Evolutionary conservation across 1,140 invertebrate species (phyloP), one percentile per base, ranked within the genome.

Genomic region (Drosophila parabipectinata): DNA sequence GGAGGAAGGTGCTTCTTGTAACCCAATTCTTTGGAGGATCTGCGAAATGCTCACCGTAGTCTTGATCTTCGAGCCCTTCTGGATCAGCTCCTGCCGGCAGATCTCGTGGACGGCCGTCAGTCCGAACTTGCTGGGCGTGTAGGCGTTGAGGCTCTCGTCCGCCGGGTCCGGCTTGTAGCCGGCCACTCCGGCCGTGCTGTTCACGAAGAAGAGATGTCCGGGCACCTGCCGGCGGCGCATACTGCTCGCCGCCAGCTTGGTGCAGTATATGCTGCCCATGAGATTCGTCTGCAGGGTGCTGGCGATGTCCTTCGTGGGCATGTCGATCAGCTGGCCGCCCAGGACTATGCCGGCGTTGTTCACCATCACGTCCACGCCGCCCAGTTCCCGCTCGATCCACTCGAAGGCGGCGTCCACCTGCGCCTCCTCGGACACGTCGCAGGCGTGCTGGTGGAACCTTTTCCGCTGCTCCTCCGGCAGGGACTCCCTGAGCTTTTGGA

Each of bases 191-290:
- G 92, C 92, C 12, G 94, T 77, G 69, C 94, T 96, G 91, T 95
- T 96, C 9, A 97, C 93, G 56, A 96, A 94, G 54, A 97, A 93
- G 51, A 97, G 93, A 59, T 96, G 95, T 0, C 96, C 96, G 45
- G 94, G 91, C 21, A 95, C 92, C 1, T 93, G 92, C 4, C 94
- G 92, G 57, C 94, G 93, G 48, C 85, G 93, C 96, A 97, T 97
- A 0, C 94, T 94, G 28, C 94, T 93, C 1, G 96, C 85, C 1
- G 95, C 94, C 81, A 95, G 93, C 45, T 94, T 93, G 0, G 95
- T 94, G 58, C 95, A 95, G 50, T 95, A 93, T 14, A 94, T 93
- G 6, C 96, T 79, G 0, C 93, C 96, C 56, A 96, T 92, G 1
- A 96, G 92, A 82, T 97, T 97, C 0, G 95, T 94, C 32, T 96